Evolutionary conservation across 2,113 vertebrate species (phyloP), one percentile per base, ranked within the genome.

Genomic region (Oriolus oriolus): DNA sequence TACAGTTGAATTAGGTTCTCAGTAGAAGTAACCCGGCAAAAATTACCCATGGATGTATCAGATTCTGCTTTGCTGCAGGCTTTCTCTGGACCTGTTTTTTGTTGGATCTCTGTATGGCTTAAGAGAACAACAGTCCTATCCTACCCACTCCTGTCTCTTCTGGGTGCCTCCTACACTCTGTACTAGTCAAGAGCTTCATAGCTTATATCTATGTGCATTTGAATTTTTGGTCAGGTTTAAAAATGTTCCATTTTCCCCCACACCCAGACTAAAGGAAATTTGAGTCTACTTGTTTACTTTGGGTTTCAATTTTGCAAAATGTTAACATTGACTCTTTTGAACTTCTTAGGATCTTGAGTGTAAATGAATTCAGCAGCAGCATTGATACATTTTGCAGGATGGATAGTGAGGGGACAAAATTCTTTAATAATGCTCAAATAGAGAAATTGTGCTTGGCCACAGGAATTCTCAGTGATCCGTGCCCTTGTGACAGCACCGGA

Each of bases 351-450:
- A 28, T 70, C 24, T 69, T 56, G 49, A 57, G 19, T 65, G 37
- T 57, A 63, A 76, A 73, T 33, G 0, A 88, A 41, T 90, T 69
- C 49, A 68, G 61, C n/a, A 81, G 21, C 53, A 69, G 21, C 54
- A 41, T 1, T 56, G 23, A 52, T 20, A 8, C 0, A 0, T 89
- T 84, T 87, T 61, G 24, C 5, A 23, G 42, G 59, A 73, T 6
- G 3, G 39, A 16, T 54, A 66, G 31, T 3, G 21, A 42, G n/a
- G 16, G 11, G 18, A 7, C 13, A 21, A n/a, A 60, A 50, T 50
- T 79, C 19, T 79, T 83, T 52, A 10, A 75, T 82, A 79, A 60
- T 59, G 4, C 49, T 76, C 61, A 31, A 53, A 66, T 44, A 66
- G 37, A 85, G 66, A 89, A 96, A 69, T 10, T 2, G 0, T 61